These are phyloP conservation scores for Umimayanthus chanpuru DNA, from an alignment of 92 coral and sea anemone genomes.

Conservation along the genomic window DNA sequence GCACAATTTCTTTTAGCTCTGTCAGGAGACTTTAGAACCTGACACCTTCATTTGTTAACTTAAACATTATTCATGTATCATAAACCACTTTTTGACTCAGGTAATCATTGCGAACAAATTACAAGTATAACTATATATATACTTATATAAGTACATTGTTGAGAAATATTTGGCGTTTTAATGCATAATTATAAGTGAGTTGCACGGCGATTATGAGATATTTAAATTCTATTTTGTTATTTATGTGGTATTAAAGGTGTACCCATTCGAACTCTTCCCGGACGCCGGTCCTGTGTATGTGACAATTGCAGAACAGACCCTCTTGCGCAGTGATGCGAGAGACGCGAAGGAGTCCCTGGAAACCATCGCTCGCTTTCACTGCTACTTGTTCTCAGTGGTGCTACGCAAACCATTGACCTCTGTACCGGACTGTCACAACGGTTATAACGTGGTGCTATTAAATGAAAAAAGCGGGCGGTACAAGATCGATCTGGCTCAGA, in stretches of 20 bases:
- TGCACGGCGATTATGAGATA: too few species aligned
- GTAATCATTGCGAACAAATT: too few species aligned
- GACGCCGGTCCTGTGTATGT: slow-evolving; percentile 72
- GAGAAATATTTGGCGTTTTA: too few species aligned
- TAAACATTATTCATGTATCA: too few species aligned
- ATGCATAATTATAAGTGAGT: too few species aligned
- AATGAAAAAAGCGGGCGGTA: neutral
- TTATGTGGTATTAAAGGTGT: slow-evolving; percentile 50
- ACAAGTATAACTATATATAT: too few species aligned
- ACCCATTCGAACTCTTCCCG: slow-evolving; percentile 74
- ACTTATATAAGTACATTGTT: too few species aligned
- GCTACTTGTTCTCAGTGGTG: slow-evolving; percentile 57
- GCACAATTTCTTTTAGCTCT: too few species aligned
- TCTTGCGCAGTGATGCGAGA: slow-evolving; percentile 12
- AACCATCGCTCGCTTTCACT: slow-evolving; percentile 55
- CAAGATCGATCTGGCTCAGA: slow-evolving; percentile 14
- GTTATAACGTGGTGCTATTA: slow-evolving; percentile 79
- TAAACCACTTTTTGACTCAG: too few species aligned
- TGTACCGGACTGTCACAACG: slow-evolving; percentile 51
- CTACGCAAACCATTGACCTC: slow-evolving; percentile 59
- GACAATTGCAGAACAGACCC: slow-evolving; percentile 34
- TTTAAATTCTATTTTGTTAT: neutral
- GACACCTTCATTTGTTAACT: too few species aligned
- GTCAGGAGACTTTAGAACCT: too few species aligned
- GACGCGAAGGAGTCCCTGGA: slow-evolving; percentile 34